These are phyloP conservation scores for Cynoglossus semilaevis DNA, from an alignment of 2,113 vertebrate species.

Conservation along the genomic window DNA sequence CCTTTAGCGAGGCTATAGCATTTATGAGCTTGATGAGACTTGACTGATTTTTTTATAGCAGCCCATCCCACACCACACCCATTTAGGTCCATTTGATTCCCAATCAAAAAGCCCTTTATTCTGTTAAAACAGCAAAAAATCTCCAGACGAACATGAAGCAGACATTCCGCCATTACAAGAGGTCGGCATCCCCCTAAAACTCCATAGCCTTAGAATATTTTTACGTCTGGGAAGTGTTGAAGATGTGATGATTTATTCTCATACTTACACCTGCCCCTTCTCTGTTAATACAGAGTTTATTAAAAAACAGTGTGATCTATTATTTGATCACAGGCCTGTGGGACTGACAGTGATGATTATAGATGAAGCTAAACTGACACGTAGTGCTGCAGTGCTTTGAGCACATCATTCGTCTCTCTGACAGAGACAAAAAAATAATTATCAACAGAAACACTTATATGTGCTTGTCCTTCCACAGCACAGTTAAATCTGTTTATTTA, in stretches of 20 bases:
- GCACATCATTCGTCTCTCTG: constrained; percentile 18
- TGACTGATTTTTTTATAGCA: constrained; percentile 20
- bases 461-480: constrained; percentile 29
- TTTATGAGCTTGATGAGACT: constrained; percentile 39
- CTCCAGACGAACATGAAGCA: constrained; percentile 27
- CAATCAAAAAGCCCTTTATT: constrained; percentile 16
- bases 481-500: constrained; percentile 28
- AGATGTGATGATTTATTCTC: constrained; percentile 28
- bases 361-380: constrained; percentile 46
- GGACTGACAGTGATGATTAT: constrained; percentile 30
- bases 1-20: constrained; percentile 3
- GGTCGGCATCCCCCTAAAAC: constrained; percentile 39
- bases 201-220: constrained; percentile 36
- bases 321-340: constrained; percentile 22
- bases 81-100: constrained; percentile 24
- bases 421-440: constrained; percentile 17
- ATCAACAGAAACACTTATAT: constrained; percentile 14
- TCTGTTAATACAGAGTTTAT: neutral
- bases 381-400: constrained; percentile 44
- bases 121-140: constrained; percentile 18
- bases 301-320: neutral
- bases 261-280: constrained; percentile 9
- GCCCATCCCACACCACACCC: constrained; percentile 10
- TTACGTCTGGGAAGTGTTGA: constrained; percentile 20
- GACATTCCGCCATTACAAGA: too few relatives aligned